Evolutionary conservation across 2,797 vertebrate genomes (phyloP), one percentile per base, ranked within the genome.

Genomic region (Sphenodon punctatus): DNA sequence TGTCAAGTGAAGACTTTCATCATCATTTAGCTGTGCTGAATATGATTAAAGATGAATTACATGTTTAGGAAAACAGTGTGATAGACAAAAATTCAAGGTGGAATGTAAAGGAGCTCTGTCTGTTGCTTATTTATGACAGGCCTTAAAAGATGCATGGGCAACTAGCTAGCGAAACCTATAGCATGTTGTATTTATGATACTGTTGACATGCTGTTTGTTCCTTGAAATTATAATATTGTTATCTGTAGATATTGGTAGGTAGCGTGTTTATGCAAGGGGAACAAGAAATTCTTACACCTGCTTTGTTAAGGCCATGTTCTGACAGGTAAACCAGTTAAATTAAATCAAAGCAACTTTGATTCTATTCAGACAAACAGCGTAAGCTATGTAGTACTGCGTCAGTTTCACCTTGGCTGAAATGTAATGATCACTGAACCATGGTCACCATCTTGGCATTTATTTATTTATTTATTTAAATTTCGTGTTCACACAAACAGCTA

Each of bases 1-100:
- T 75, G 78, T 77, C 2, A 30, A 79, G 63, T n/a, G 67, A 58
- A 79, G 48, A 0, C 6, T 38, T 72, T 78, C 30, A 34, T 34
- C 34, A 34, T 34, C 34, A 7, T 38, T 3, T 2, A 23, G 56
- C 63, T 75, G 56, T 38, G 38, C 72, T 56, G 38, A 76, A 64
- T 49, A 7, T 25, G 41, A 41, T 68, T 49, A 64, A 59, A 41
- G 66, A n/a, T 6, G 88, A 84, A 68, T 49, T 30, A 25, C 20
- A 1, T 0, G 1, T 2, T 1, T 1, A 2, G 11, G 9, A 5
- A 70, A 39, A 25, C 67, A 23, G 34, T 48, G 48, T 23, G 46
- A 65, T 8, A 39, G 60, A 34, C 51, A 25, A 59, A 51, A 17
- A 32, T 41, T 51, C 43, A 23, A 48, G 15, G 5, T n/a, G 4